A percentile compares a stretch with the other conserved stretches of the same genome.
Evolutionary conservation across 1,140 invertebrate genomes (phyloP).

Genomic region (Drosophila tani): DNA sequence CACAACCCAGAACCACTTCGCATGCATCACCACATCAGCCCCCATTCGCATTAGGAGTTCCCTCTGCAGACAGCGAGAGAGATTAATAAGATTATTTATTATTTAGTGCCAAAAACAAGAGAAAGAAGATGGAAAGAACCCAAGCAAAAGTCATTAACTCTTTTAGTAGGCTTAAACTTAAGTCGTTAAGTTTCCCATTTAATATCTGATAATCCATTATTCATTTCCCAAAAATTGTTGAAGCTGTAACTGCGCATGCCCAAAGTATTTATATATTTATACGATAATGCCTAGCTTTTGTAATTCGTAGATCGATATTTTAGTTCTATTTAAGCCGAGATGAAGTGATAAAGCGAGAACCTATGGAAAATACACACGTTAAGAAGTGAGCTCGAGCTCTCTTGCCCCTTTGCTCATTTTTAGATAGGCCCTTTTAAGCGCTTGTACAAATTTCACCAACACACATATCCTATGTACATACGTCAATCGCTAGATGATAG

Average conservation of each 20-base stretch:
- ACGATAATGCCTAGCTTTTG: slow-evolving; percentile 40
- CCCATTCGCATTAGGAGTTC: slow-evolving; percentile 41
- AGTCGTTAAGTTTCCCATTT: slow-evolving; percentile 24
- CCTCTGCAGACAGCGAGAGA: slow-evolving; percentile 63
- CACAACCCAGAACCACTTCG: too few species aligned
- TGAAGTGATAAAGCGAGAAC: slow-evolving; percentile 64
- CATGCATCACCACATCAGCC: slow-evolving; percentile 19
- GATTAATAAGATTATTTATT: slow-evolving; percentile 82
- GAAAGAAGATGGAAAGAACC: slow-evolving; percentile 28
- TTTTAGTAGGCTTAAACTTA: slow-evolving; percentile 43
- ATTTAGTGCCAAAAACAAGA: slow-evolving; percentile 70
- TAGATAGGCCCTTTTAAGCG: slow-evolving; percentile 13
- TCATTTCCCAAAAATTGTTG: slow-evolving; percentile 31
- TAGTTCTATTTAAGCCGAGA: slow-evolving; percentile 29
- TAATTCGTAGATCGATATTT: slow-evolving; percentile 52
- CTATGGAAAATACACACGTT: slow-evolving; percentile 11
- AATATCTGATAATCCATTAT: not conserved
- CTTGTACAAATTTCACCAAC: slow-evolving; percentile 30
- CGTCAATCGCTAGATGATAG: too few species aligned
- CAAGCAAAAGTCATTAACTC: slow-evolving; percentile 76
- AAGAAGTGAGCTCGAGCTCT: not conserved
- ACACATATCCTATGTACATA: slow-evolving; percentile 43
- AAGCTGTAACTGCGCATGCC: slow-evolving; percentile 67
- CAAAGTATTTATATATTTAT: slow-evolving; percentile 77
- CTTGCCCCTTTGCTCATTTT: slow-evolving; percentile 13